These are phyloP conservation scores for Malacoraja senta DNA, from an alignment of 2,797 vertebrate species.

Conservation along the genomic window DNA sequence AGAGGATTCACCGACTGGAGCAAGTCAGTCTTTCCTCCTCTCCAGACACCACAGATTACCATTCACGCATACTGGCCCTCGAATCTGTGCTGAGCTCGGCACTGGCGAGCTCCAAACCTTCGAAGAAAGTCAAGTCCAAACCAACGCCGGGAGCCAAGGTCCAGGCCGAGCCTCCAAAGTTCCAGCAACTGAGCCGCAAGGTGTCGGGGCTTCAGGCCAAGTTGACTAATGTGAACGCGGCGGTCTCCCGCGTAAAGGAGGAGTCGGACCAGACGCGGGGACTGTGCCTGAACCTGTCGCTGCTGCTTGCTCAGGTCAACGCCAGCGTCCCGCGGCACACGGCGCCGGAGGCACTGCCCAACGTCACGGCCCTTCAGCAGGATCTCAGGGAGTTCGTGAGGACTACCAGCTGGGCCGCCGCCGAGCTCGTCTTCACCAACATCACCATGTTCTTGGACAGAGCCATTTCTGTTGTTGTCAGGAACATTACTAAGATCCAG, in stretches of 20 bases:
- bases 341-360: constrained; percentile 48
- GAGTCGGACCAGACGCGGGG: constrained; percentile 51
- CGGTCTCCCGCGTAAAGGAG: constrained; percentile 56
- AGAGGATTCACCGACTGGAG: constrained; percentile 48
- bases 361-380: constrained; percentile 52
- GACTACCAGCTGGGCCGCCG: constrained; percentile 54
- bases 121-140: constrained; percentile 43
- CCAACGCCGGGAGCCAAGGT: constrained; percentile 47
- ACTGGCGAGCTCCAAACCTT: constrained; percentile 51
- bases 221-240: constrained; percentile 53
- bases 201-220: constrained; percentile 61
- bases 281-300: constrained; percentile 50
- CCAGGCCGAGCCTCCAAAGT: constrained; percentile 46
- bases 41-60: constrained; percentile 46
- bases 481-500: constrained; percentile 53
- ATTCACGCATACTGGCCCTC: constrained; percentile 51
- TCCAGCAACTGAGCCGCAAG: constrained; percentile 58
- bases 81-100: constrained; percentile 59
- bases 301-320: constrained; percentile 50
- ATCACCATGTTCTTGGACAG: constrained; percentile 53
- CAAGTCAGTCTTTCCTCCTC: constrained; percentile 46
- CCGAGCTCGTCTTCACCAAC: constrained; percentile 53
- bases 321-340: constrained; percentile 49
- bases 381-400: constrained; percentile 55
- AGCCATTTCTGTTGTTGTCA: constrained; percentile 44